Evolutionary conservation across 2,797 vertebrate genomes (phyloP).

Genomic region (Rhabdomys pumilio): DNA sequence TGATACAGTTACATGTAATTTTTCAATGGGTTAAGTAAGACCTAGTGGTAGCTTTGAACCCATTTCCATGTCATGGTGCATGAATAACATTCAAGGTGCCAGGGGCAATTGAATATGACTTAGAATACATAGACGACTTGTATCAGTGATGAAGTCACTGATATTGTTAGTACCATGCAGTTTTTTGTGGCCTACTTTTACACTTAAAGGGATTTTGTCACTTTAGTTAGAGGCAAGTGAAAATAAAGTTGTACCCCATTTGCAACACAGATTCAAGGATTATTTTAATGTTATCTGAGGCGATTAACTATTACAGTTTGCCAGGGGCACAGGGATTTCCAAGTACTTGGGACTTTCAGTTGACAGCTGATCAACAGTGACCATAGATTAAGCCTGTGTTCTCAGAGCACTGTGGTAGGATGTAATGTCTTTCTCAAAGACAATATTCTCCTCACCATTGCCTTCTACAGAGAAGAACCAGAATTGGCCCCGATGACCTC

Average conservation of each 20-base stretch:
- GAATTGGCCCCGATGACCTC: neutral
- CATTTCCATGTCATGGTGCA: constrained; percentile 2
- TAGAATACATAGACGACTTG: constrained; percentile 4
- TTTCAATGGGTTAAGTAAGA: constrained; percentile 30
- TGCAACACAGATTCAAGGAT: neutral
- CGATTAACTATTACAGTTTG: neutral
- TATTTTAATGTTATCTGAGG: neutral
- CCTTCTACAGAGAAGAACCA: neutral
- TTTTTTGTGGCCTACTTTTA: constrained; percentile 22
- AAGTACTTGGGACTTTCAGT: neutral
- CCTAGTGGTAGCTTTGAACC: neutral
- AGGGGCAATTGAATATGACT: constrained; percentile 3
- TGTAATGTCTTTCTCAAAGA: neutral
- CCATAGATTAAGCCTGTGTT: neutral
- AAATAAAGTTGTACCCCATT: neutral
- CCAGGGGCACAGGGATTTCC: neutral
- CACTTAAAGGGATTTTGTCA: neutral
- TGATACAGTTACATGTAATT: neutral
- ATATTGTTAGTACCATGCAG: neutral
- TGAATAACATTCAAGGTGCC: neutral
- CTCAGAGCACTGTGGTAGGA: neutral
- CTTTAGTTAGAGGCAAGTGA: neutral
- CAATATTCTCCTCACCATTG: neutral
- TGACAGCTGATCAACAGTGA: neutral
- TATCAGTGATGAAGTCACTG: neutral